Evolutionary conservation across 2,797 vertebrate genomes (phyloP).

Genomic region (Crypturellus tataupa): DNA sequence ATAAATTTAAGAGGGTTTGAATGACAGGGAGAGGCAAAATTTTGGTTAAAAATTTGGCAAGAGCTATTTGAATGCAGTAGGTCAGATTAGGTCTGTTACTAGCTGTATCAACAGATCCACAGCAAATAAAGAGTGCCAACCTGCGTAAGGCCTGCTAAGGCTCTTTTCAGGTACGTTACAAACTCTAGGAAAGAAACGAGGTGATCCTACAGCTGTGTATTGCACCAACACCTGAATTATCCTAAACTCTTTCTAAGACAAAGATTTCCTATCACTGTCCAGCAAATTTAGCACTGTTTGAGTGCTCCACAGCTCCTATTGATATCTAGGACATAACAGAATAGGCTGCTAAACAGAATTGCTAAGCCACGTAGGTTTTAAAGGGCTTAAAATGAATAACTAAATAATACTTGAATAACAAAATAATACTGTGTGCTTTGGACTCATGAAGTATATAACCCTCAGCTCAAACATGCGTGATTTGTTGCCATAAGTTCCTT

Average conservation of each 20-base stretch:
- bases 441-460: not conserved
- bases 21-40: not conserved
- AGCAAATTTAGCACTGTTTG: not conserved
- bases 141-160: not conserved
- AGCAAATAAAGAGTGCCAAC: not conserved
- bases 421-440: not conserved
- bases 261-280: not conserved
- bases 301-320: not conserved
- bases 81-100: not conserved
- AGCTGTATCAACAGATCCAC: not conserved
- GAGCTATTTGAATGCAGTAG: not conserved
- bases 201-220: not conserved
- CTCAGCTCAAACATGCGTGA: not conserved
- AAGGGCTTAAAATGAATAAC: not conserved
- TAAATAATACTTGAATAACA: not conserved
- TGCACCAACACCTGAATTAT: not conserved
- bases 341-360: not conserved
- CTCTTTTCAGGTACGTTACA: not conserved
- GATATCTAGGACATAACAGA: not conserved
- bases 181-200: not conserved
- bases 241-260: not conserved
- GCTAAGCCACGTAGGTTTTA: not conserved
- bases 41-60: not conserved
- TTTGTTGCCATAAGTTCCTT: not conserved
- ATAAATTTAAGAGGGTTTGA: not conserved